Evolutionary conservation across 2,113 vertebrate genomes (phyloP).

Genomic region (Platysteira castanea): DNA sequence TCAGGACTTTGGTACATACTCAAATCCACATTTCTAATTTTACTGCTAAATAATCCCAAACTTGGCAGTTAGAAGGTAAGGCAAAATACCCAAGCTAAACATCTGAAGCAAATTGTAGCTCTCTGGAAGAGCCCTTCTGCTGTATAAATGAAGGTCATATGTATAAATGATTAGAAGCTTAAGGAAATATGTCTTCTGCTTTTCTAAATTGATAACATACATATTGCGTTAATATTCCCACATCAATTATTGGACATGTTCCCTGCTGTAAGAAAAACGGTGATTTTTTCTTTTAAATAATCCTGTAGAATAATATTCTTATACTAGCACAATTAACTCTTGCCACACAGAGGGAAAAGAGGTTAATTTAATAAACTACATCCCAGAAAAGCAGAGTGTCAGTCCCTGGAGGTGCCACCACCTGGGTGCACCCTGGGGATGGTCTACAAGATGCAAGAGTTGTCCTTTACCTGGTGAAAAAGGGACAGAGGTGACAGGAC

Average conservation of each 20-base stretch:
- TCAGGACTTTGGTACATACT: conserved; percentile 43
- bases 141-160: conserved; percentile 57
- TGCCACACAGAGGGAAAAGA: not conserved
- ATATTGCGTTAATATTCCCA: conserved; percentile 53
- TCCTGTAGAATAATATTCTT: conserved; percentile 13
- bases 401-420: not conserved
- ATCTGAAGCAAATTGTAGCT: conserved; percentile 59
- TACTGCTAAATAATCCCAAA: conserved; percentile 63
- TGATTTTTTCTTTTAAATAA: not conserved
- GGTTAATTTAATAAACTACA: not conserved
- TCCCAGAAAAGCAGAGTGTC: not conserved
- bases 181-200: conserved; percentile 60
- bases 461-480: not conserved
- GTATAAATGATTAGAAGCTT: conserved; percentile 63
- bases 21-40: conserved; percentile 64
- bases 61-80: conserved; percentile 53
- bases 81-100: conserved; percentile 52
- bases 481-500: not conserved
- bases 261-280: not conserved
- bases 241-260: conserved; percentile 48
- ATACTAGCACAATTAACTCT: conserved; percentile 4
- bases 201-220: conserved; percentile 60
- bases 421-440: not conserved
- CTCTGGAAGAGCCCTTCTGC: conserved; percentile 53
- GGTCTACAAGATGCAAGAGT: not conserved